Percentiles rank a stretch among this genome's conserved stretches.
Conservation (phyloP, 2,797 vertebrate species). For the Micropoecilia bifurca region DNA sequence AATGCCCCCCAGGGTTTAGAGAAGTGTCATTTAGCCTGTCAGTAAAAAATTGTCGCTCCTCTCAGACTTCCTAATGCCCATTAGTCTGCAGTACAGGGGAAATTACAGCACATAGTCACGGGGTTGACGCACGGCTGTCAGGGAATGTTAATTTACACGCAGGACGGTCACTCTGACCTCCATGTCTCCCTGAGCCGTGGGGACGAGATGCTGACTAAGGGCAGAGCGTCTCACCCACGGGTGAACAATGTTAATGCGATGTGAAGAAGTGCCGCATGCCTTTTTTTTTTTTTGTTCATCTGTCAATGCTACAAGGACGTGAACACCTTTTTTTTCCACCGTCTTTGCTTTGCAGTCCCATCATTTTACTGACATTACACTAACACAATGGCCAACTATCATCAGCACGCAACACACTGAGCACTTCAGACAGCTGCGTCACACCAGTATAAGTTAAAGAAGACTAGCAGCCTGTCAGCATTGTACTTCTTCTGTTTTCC, state of each 20-base stretch:
- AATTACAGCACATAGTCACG: constrained; percentile 29
- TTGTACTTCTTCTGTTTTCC: constrained; percentile 43
- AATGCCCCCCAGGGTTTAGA: neutral
- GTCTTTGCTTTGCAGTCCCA: constrained; percentile 2
- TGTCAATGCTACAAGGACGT: constrained; percentile 60
- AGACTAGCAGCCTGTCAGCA: constrained; percentile 54
- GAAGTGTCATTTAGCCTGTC: constrained; percentile 8
- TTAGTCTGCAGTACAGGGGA: constrained; percentile 15
- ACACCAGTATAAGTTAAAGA: constrained; percentile 57
- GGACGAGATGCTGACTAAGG: constrained; percentile 75
- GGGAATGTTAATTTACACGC: constrained; percentile 71
- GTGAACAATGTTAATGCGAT: constrained; percentile 74
- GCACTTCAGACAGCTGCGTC: constrained; percentile 50
- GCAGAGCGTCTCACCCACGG: constrained; percentile 55
- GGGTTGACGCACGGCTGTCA: constrained; percentile 52
- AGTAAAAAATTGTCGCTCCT: constrained; percentile 7
- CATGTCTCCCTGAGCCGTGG: constrained; percentile 52
- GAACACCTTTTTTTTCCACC: constrained; percentile 13
- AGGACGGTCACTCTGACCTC: constrained; percentile 64
- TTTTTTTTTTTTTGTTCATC: constrained; percentile 51
- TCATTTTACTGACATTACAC: constrained; percentile 25
- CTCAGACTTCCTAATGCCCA: constrained; percentile 12
- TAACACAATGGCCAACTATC: constrained; percentile 49
- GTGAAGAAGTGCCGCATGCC: constrained; percentile 50
- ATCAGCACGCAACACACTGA: constrained; percentile 15